Conservation (phyloP, 2,113 vertebrate species). For the Chitala chitala region DNA sequence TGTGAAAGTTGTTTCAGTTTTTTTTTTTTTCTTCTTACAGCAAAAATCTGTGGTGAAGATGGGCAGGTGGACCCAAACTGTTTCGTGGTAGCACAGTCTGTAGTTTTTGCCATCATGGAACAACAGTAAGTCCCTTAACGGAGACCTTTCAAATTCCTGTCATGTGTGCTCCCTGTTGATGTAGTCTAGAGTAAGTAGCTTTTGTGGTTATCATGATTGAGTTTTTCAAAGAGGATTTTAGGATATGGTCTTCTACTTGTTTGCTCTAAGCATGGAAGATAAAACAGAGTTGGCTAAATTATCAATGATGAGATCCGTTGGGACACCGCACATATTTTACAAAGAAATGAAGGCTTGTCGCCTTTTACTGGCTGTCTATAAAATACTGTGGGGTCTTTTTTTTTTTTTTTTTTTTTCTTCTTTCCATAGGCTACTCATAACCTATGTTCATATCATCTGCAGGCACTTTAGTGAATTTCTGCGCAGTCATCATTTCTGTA, state of each 20-base stretch:
- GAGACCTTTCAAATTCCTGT: too few relatives aligned
- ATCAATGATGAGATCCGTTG: too few relatives aligned
- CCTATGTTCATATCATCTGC: slow-evolving; percentile 23
- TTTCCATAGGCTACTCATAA: not conserved
- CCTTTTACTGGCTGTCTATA: too few relatives aligned
- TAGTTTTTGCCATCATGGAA: slow-evolving; percentile 83
- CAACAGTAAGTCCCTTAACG: slow-evolving; percentile 77
- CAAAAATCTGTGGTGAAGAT: slow-evolving; percentile 96
- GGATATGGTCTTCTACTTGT: too few relatives aligned
- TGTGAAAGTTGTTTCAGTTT: not conserved
- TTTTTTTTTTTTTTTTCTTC: not conserved
- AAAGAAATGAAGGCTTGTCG: too few relatives aligned
- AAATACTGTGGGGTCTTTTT: not conserved
- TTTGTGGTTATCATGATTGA: too few relatives aligned
- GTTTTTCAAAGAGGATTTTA: too few relatives aligned
- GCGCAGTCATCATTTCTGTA: slow-evolving; percentile 97
- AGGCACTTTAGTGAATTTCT: slow-evolving; percentile 98
- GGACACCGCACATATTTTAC: too few relatives aligned
- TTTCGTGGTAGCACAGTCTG: slow-evolving; percentile 84
- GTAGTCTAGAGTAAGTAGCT: too few relatives aligned
- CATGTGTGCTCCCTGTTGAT: too few relatives aligned
- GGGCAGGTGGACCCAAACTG: slow-evolving; percentile 97
- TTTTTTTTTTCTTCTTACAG: slow-evolving; percentile 56
- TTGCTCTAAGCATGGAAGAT: too few relatives aligned
- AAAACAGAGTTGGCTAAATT: too few relatives aligned